phyloP scores from a whole-genome alignment of 2,113 vertebrate genomes.

The Vulpes ferrilata region DNA sequence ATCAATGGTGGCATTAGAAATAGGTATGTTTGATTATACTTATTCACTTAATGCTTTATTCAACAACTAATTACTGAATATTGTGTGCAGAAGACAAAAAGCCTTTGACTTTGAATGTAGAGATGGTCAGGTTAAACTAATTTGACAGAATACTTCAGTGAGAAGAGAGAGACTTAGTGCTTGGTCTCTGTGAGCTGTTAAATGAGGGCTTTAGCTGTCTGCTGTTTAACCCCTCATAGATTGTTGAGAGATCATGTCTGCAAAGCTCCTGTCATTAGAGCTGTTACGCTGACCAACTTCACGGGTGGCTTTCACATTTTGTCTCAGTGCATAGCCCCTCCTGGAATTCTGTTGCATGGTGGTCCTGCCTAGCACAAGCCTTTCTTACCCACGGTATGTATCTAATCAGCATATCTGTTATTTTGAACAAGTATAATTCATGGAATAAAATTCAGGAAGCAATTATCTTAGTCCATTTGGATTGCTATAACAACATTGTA shows the following conservation, averaged over 20 bases:
- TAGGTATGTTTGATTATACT: not conserved
- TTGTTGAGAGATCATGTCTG: not conserved
- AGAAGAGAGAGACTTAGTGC: not conserved
- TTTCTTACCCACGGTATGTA: not conserved
- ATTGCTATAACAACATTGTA: not conserved
- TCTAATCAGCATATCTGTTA: not conserved
- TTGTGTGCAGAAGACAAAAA: not conserved
- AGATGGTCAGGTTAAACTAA: conserved; percentile 24
- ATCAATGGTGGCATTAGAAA: not conserved
- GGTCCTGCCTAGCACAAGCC: not conserved
- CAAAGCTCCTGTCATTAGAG: not conserved
- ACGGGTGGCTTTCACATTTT: not conserved
- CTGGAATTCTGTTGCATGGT: not conserved
- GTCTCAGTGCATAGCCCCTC: not conserved
- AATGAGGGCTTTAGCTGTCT: not conserved
- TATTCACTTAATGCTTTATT: not conserved
- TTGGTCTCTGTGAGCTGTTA: not conserved
- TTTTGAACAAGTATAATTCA: not conserved
- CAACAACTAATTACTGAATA: not conserved
- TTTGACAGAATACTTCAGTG: not conserved
- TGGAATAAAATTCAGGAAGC: not conserved
- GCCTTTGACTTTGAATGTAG: conserved; percentile 14
- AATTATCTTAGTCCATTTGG: not conserved
- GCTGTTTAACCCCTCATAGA: not conserved
- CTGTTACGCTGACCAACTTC: not conserved